Evolutionary conservation across 2,113 vertebrate genomes (phyloP).

Genomic region (Platichthys stellatus): DNA sequence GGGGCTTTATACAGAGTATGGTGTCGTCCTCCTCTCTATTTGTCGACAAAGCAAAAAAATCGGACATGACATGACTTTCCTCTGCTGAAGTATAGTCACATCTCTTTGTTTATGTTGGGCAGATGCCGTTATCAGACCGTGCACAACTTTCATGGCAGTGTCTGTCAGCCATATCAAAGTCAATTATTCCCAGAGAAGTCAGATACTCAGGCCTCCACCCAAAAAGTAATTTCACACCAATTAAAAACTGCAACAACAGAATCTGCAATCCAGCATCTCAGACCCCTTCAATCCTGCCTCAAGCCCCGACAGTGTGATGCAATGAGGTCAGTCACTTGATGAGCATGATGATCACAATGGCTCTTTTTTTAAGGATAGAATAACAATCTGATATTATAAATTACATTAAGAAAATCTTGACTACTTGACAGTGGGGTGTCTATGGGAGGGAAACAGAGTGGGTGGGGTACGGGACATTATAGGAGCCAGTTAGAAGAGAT

Average conservation of each 20-base stretch:
- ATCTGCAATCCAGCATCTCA: slow-evolving; percentile 43
- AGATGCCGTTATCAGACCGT: slow-evolving; percentile 36
- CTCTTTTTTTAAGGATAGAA: slow-evolving; percentile 15
- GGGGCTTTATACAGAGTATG: not conserved
- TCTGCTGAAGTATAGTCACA: slow-evolving; percentile 26
- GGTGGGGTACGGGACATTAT: not conserved
- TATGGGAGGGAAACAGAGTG: not conserved
- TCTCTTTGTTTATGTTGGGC: slow-evolving; percentile 61
- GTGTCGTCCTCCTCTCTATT: not conserved
- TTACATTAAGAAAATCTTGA: slow-evolving; percentile 27
- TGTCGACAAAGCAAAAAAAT: too few relatives aligned
- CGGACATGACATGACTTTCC: not conserved
- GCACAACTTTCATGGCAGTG: slow-evolving; percentile 38
- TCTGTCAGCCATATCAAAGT: slow-evolving; percentile 71
- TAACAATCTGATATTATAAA: slow-evolving; percentile 3
- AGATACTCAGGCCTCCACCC: slow-evolving; percentile 58
- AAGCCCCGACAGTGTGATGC: slow-evolving; percentile 66
- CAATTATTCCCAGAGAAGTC: slow-evolving; percentile 63
- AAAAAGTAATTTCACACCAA: slow-evolving; percentile 83
- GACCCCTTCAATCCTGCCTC: slow-evolving; percentile 49
- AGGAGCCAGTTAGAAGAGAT: slow-evolving; percentile 51
- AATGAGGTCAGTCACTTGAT: slow-evolving; percentile 64
- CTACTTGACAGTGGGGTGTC: slow-evolving; percentile 17
- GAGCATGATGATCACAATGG: slow-evolving; percentile 53
- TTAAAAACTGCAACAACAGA: slow-evolving; percentile 77